These are phyloP conservation scores for Orthosia incerta DNA, from an alignment of 2,888 invertebrate species.

Conservation along the genomic window DNA sequence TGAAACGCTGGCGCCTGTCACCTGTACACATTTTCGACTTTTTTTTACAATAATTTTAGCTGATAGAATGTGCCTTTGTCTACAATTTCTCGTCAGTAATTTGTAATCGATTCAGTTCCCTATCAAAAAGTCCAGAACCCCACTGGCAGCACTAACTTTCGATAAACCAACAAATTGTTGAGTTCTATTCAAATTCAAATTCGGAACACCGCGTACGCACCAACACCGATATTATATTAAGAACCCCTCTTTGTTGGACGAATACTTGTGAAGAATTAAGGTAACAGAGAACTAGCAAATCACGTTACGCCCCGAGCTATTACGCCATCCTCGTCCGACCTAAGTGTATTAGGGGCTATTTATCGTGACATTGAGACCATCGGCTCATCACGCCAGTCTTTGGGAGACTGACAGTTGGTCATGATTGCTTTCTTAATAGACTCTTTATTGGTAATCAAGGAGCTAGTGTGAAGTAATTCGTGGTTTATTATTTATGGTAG, in stretches of 20 bases:
- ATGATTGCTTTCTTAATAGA: constrained; percentile 72
- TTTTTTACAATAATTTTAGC: too few species aligned
- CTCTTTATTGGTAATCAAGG: constrained; percentile 69
- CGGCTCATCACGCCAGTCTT: constrained; percentile 76
- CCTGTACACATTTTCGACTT: too few species aligned
- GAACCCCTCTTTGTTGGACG: constrained; percentile 83
- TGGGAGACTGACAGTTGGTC: constrained; percentile 71
- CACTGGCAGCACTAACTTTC: constrained; percentile 38
- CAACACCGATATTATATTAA: constrained; percentile 83
- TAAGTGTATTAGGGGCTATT: constrained; percentile 88
- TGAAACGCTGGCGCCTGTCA: too few species aligned
- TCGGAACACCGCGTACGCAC: constrained; percentile 71
- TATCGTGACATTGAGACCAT: constrained; percentile 84
- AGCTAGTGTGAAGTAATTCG: constrained; percentile 52
- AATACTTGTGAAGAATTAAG: constrained; percentile 85
- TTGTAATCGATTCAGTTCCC: neutral
- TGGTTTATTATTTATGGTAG: constrained; percentile 41
- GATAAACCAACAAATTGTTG: constrained; percentile 65
- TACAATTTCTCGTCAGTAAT: too few species aligned
- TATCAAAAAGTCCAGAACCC: neutral
- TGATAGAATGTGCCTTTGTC: too few species aligned
- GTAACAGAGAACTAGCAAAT: constrained; percentile 86
- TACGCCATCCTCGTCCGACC: constrained; percentile 77
- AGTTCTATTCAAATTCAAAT: constrained; percentile 74
- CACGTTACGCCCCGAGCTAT: constrained; percentile 85